Percentiles rank a stretch among this genome's conserved stretches.
Evolutionary conservation across 2,797 vertebrate species (phyloP).

Genomic region (Spinus olivaceus): DNA sequence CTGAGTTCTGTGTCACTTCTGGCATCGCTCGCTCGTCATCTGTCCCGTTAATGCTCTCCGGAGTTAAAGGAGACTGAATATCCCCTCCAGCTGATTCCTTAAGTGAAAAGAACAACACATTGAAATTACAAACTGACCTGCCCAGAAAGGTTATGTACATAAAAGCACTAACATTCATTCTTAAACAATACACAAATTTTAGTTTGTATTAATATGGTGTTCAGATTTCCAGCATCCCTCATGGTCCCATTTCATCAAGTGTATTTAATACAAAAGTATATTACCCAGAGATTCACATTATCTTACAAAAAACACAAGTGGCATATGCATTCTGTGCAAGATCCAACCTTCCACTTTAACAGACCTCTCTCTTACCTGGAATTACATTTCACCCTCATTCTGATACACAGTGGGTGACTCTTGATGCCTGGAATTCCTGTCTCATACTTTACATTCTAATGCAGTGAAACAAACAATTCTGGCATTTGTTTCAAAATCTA

Average conservation of each 20-base stretch:
- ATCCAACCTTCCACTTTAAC: not conserved
- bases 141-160: not conserved
- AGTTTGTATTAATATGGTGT: not conserved
- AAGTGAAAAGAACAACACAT: constrained; percentile 31
- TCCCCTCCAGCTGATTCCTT: constrained; percentile 95
- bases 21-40: constrained; percentile 86
- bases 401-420: not conserved
- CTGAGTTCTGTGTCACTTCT: constrained; percentile 88
- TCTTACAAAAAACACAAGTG: not conserved
- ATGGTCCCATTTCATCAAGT: not conserved
- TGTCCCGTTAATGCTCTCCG: constrained; percentile 92
- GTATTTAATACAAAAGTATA: not conserved
- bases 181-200: not conserved
- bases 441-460: not conserved
- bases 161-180: not conserved
- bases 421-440: not conserved
- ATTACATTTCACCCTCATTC: not conserved
- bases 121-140: not conserved
- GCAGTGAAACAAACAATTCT: not conserved
- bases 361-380: not conserved
- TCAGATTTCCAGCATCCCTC: not conserved
- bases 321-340: not conserved
- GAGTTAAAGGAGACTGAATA: constrained; percentile 91
- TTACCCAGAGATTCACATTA: not conserved
- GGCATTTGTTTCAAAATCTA: not conserved